These are phyloP conservation scores for Acanthochromis polyacanthus DNA, from an alignment of 2,113 vertebrate species.

Conservation along the genomic window DNA sequence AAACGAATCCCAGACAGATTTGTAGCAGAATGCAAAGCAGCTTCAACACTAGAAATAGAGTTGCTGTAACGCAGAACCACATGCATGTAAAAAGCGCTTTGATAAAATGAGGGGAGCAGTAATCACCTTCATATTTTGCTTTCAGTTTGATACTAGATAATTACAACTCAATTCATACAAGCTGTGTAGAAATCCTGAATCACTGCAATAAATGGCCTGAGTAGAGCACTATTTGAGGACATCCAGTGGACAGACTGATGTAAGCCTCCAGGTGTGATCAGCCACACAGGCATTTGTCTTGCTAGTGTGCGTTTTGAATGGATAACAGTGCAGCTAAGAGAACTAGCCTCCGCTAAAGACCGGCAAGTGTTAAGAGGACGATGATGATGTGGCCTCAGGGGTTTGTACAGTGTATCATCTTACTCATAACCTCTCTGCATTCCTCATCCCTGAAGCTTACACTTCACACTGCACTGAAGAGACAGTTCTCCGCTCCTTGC, in stretches of 20 bases:
- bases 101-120: background rate
- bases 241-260: background rate
- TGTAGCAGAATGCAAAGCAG: conserved; percentile 21
- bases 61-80: background rate
- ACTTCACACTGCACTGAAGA: conserved; percentile 39
- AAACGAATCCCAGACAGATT: conserved; percentile 15
- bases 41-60: background rate
- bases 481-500: conserved; percentile 25
- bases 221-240: background rate
- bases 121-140: background rate
- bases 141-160: background rate
- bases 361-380: background rate
- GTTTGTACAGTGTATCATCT: conserved; percentile 26
- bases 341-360: background rate
- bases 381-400: conserved; percentile 33
- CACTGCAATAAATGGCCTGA: background rate
- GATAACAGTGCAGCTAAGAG: background rate
- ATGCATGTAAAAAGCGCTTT: background rate
- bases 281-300: background rate
- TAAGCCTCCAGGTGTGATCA: conserved; percentile 2
- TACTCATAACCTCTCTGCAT: conserved; percentile 46
- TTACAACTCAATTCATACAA: background rate
- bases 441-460: conserved; percentile 53
- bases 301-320: background rate
- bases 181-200: conserved; percentile 11